Percentiles rank a stretch among this genome's conserved stretches.
Conservation (phyloP, 2,888 invertebrate species). For the Euclidia mi region DNA sequence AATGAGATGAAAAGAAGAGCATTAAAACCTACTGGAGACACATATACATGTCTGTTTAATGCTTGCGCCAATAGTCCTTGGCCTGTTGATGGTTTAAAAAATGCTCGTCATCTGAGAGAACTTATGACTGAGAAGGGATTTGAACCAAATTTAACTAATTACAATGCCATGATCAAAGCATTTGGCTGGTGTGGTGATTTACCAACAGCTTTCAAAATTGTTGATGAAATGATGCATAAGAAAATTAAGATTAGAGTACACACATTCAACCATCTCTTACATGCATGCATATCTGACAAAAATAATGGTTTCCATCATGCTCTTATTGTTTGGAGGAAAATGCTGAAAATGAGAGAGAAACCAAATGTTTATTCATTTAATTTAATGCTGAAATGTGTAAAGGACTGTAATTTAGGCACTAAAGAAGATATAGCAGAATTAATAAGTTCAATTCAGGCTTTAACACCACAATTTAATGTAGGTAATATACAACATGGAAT, state of each 20-base stretch:
- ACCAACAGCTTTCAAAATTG: conserved; percentile 93
- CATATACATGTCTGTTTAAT: conserved; percentile 96
- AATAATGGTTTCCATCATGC: conserved; percentile 95
- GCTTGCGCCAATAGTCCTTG: conserved; percentile 96
- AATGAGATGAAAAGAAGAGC: conserved; percentile 95
- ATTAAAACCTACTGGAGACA: conserved; percentile 92
- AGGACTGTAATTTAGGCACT: conserved; percentile 95
- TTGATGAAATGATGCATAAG: conserved; percentile 95
- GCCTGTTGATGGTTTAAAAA: conserved; percentile 91
- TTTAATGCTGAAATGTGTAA: conserved; percentile 93
- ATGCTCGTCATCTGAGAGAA: conserved; percentile 91
- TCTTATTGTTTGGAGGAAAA: conserved; percentile 96
- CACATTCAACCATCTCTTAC: conserved; percentile 95
- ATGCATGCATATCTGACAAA: conserved; percentile 95
- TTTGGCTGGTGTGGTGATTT: conserved; percentile 96
- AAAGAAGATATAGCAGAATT: conserved; percentile 89
- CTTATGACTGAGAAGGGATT: conserved; percentile 92
- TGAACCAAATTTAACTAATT: conserved; percentile 93
- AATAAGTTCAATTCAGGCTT: conserved; percentile 72
- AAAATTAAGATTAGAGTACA: conserved; percentile 90
- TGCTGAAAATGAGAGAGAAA: conserved; percentile 91
- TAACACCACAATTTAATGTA: conserved; percentile 54
- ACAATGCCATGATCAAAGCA: conserved; percentile 97
- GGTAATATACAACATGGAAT: conserved; percentile 22
- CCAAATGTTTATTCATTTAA: conserved; percentile 95